phyloP scores from a whole-genome alignment of 2,113 vertebrate species.

The Ploceus nigricollis region DNA sequence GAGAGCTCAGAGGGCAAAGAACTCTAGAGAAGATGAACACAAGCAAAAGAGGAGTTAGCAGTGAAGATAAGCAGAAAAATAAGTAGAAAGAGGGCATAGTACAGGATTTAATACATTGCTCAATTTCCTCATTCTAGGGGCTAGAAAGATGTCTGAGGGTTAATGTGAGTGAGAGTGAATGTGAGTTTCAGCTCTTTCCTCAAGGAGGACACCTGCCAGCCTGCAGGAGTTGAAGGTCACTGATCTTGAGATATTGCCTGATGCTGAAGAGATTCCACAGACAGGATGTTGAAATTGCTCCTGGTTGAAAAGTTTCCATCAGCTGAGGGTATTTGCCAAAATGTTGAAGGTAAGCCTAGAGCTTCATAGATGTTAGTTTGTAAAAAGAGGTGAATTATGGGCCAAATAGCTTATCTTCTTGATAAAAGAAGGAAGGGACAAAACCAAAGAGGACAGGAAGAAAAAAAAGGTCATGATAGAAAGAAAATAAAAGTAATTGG shows the following conservation, averaged over 20 bases:
- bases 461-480: not conserved
- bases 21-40: not conserved
- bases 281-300: not conserved
- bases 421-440: not conserved
- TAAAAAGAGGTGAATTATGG: not conserved
- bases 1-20: not conserved
- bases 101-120: not conserved
- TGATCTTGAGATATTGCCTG: not conserved
- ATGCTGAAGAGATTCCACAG: not conserved
- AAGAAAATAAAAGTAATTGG: not conserved
- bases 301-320: not conserved
- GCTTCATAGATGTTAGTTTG: not conserved
- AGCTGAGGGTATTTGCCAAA: not conserved
- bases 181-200: not conserved
- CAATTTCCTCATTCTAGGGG: not conserved
- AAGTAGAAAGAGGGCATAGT: rapidly evolving
- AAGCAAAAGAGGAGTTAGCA: not conserved
- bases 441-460: not conserved
- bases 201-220: not conserved
- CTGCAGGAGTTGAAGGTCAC: not conserved
- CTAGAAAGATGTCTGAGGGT: not conserved
- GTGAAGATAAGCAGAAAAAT: not conserved
- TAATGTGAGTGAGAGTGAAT: not conserved
- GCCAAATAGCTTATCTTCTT: not conserved
- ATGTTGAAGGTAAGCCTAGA: not conserved